Evolutionary conservation across 2,113 vertebrate genomes (phyloP).

Genomic region (Hippocampus comes): DNA sequence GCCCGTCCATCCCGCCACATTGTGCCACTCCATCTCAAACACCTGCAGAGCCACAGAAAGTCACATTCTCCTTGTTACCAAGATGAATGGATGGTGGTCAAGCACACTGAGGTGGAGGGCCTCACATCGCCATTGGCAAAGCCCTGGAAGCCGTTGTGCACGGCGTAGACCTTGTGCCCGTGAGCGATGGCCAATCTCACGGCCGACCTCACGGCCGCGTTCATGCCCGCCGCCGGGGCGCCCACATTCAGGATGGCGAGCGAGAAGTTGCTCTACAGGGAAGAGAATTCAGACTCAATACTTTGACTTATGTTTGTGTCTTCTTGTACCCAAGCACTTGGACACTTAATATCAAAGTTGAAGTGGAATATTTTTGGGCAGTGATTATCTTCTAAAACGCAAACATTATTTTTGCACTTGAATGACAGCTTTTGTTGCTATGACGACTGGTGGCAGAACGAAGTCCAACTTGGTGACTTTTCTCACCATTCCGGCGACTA

Average conservation of each 20-base stretch:
- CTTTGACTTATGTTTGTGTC: not conserved
- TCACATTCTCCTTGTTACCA: not conserved
- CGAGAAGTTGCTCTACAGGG: constrained; percentile 74
- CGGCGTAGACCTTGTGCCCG: constrained; percentile 83
- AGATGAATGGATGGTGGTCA: not conserved
- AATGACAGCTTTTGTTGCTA: too few relatives aligned
- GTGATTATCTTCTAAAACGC: too few relatives aligned
- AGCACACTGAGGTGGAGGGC: not conserved
- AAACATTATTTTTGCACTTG: too few relatives aligned
- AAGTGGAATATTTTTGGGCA: not conserved
- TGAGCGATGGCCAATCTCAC: constrained; percentile 78
- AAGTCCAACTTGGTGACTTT: too few relatives aligned
- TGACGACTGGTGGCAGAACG: too few relatives aligned
- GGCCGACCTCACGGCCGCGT: constrained; percentile 83
- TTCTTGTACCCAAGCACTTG: not conserved
- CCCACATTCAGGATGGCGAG: constrained; percentile 91
- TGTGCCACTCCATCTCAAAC: constrained; percentile 82
- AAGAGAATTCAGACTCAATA: not conserved
- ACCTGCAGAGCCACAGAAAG: constrained; percentile 67
- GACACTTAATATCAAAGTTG: not conserved
- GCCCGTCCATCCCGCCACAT: constrained; percentile 90
- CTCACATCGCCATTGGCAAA: constrained; percentile 82
- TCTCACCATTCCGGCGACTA: too few relatives aligned
- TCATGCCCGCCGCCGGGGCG: constrained; percentile 90
- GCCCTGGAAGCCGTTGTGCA: constrained; percentile 87